Conservation (phyloP, 2,797 vertebrate genomes). For the Eulemur rubriventer region DNA sequence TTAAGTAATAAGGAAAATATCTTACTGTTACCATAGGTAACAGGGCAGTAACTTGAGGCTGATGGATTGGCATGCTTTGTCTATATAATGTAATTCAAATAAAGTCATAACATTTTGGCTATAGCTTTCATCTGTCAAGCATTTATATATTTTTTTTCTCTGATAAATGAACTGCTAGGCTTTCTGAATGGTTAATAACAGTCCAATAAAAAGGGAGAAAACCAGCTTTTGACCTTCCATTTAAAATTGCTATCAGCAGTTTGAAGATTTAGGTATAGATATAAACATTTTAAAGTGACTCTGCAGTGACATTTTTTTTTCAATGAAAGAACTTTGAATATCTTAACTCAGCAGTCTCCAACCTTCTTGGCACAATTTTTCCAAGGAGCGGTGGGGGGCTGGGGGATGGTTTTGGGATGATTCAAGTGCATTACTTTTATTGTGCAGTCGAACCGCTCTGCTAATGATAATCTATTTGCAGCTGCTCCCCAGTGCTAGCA, state of each 20-base stretch:
- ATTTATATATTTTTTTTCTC: conserved; percentile 12
- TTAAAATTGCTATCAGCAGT: conserved; percentile 57
- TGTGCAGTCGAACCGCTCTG: no score
- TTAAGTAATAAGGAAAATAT: conserved; percentile 74
- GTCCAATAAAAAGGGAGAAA: conserved; percentile 62
- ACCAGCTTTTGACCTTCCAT: conserved; percentile 53
- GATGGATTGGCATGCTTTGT: conserved; percentile 61
- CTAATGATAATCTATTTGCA: no score
- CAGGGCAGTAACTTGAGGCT: conserved; percentile 61
- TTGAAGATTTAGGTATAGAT: conserved; percentile 30
- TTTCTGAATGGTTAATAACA: conserved; percentile 72
- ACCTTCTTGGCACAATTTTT: no score
- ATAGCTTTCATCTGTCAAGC: conserved; percentile 71
- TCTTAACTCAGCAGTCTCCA: background rate
- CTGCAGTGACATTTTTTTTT: background rate
- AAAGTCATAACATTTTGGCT: conserved; percentile 67
- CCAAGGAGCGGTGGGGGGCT: no score
- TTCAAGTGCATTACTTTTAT: no score
- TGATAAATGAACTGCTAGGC: conserved; percentile 69
- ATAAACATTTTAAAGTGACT: conserved; percentile 66
- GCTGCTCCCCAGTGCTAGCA: no score
- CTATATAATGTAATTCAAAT: conserved; percentile 72
- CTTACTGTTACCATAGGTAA: conserved; percentile 66
- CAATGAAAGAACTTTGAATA: background rate
- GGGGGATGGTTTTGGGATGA: no score